Percentiles rank a stretch among this genome's conserved stretches.
phyloP scores from a whole-genome alignment of 1,140 invertebrate species.

The Pteromalus puparum region DNA sequence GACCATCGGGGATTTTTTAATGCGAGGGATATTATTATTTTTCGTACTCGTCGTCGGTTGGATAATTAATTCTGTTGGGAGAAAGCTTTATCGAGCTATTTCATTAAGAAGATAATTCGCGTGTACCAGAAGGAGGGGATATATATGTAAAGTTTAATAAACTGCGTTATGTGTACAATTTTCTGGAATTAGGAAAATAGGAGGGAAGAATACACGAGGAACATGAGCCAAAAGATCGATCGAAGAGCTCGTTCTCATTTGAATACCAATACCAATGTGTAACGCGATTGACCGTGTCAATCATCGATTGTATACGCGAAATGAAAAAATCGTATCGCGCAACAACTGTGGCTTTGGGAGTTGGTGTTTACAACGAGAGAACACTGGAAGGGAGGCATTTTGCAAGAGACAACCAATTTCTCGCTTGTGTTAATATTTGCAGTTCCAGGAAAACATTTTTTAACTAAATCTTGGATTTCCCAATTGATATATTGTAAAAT shows the following conservation, averaged over 20 bases:
- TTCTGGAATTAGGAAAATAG: no score
- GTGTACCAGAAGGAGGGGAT: not conserved
- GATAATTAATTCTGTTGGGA: not conserved
- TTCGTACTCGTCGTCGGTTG: not conserved
- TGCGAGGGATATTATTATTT: not conserved
- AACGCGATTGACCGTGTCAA: not conserved
- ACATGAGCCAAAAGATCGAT: not conserved
- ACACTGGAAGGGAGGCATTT: slow-evolving; percentile 12
- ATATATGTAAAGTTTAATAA: not conserved
- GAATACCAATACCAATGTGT: slow-evolving; percentile 48
- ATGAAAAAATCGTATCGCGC: no score
- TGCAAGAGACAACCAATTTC: slow-evolving; percentile 22
- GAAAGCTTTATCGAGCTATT: not conserved
- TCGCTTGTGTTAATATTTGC: not conserved
- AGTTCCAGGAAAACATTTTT: no score
- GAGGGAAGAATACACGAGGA: not conserved
- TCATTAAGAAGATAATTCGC: not conserved
- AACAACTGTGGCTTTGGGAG: not conserved
- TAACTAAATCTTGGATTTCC: not conserved
- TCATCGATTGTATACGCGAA: not conserved
- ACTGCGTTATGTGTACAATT: not conserved
- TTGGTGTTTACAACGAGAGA: not conserved
- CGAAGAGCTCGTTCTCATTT: slow-evolving; percentile 44
- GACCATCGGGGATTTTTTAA: not conserved
- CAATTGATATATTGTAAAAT: not conserved